Evolutionary conservation across 1,140 invertebrate species (phyloP), one percentile per base, ranked within the genome.

Genomic region (Sitodiplosis mosellana): DNA sequence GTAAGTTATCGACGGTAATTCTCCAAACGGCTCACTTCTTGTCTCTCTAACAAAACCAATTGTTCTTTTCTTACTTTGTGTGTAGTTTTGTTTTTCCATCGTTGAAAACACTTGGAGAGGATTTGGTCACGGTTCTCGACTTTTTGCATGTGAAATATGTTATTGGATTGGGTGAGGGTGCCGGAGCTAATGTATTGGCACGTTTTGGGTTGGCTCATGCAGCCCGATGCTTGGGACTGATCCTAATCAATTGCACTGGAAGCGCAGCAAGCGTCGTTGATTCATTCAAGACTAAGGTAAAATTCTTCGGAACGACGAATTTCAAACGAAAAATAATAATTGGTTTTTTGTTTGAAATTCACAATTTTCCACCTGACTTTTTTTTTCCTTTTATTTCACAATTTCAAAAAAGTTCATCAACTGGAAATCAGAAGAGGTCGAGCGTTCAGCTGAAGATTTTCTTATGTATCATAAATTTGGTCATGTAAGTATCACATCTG

Each of bases 381-480:
- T 38, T 5, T n/a, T 38, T 38, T 5, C 36, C 12, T 5, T 5
- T 5, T 38, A n/a, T 38, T 27, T 27, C 27, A 27, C 10, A n/a
- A n/a, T n/a, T n/a, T n/a, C n/a, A n/a, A n/a, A n/a, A n/a, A 57
- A 80, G 72, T 77, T 86, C 59, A 80, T 83, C 44, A 78, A 78
- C 54, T 82, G 84, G 80, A 78, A 77, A 51, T 74, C 74, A 33
- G 68, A 75, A 17, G 72, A 75, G 53, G 74, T 86, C 58, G 80
- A 80, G 19, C 78, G 82, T 53, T 81, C 79, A 1, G 82, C 84
- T 43, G 83, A 84, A 64, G 81, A 85, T 55, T 87, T 85, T 64
- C 70, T 91, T 48, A 75, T 88, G 50, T 82, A 87, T 61, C 87
- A 92, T 64, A 87, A 89, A 71, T 91, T 91, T 67, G 88, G 87